Conservation (phyloP, 2,888 invertebrate genomes). For the Troides oblongomaculatus region DNA sequence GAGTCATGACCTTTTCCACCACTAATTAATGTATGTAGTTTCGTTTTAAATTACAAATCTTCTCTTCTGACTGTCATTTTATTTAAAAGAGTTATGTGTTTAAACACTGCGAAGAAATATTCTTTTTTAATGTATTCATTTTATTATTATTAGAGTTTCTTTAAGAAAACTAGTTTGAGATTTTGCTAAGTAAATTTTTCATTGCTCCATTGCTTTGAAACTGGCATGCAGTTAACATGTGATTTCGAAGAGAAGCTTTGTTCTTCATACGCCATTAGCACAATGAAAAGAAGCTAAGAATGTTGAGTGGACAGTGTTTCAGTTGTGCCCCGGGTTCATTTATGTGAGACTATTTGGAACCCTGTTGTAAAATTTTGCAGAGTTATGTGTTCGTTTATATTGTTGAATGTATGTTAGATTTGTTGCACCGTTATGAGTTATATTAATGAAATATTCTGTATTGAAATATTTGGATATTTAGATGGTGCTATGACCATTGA, state of each 20-base stretch:
- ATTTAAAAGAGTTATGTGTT: no score
- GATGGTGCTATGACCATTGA: neutral
- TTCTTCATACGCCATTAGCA: constrained; percentile 10
- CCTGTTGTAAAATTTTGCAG: constrained; percentile 45
- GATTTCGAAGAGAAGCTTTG: constrained; percentile 24
- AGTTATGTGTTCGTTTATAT: constrained; percentile 29
- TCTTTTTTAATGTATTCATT: no score
- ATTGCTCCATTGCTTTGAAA: no score
- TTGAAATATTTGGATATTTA: neutral
- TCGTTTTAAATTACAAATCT: constrained; percentile 10
- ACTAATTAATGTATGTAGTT: constrained; percentile 3
- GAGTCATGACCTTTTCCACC: neutral
- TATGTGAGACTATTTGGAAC: constrained; percentile 54
- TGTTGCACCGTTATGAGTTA: constrained; percentile 25
- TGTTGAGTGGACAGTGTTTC: constrained; percentile 73
- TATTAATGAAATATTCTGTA: neutral
- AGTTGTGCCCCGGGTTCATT: constrained; percentile 48
- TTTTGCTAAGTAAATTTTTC: no score
- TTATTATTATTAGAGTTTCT: no score
- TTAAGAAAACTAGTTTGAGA: no score
- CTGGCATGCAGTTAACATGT: neutral
- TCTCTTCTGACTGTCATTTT: constrained; percentile 9
- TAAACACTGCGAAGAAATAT: no score
- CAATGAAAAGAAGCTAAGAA: constrained; percentile 59
- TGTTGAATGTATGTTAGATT: constrained; percentile 26